Evolutionary conservation across 1,140 invertebrate genomes (phyloP), one percentile per base, ranked within the genome.

Genomic region (Stegodyphus mimosarum): DNA sequence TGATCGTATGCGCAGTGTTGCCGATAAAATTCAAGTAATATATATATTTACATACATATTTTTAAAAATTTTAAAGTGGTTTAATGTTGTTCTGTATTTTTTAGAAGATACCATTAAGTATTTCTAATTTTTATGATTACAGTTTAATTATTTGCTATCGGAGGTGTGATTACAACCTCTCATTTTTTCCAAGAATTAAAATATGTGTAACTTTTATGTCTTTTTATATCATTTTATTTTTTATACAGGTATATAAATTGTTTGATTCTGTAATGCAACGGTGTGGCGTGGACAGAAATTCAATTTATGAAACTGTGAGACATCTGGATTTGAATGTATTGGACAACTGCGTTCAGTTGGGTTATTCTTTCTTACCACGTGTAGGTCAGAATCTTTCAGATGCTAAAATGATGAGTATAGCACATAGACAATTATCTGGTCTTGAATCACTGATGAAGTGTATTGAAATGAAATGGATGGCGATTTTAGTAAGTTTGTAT

Each of bases 401-500:
- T 77, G 9, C 18, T 18, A 49, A 11, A 4, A 92, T 93, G 87
- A 90, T 93, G 63, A 89, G 94, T 51, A 88, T 95, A 53, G 89
- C 96, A 7, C 92, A 95, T 70, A 90, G 92, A 77, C 95, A 96
- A 89, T 89, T 94, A 55, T 88, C 91, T 15, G 89, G 91, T 10
- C 89, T 98, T 51, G 94, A 95, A 89, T 94, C 94, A 70, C 89
- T 99, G 55, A 93, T 94, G 11, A 94, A 95, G 79, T 97, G 95
- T 90, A 92, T 98, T 6, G 92, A 96, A 87, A 95, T 96, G 94
- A 96, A 96, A 88, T 99, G 97, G 97, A 93, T 99, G 92, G 91
- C 95, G 5, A 96, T 98, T 88, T 89, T 99, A 88, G 96, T 97
- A 91, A 93, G 55, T 9, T 10, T 60, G 9, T 60, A 60, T 60